Evolutionary conservation across 2,113 vertebrate species (phyloP).

Genomic region (Grammomys dolichurus): DNA sequence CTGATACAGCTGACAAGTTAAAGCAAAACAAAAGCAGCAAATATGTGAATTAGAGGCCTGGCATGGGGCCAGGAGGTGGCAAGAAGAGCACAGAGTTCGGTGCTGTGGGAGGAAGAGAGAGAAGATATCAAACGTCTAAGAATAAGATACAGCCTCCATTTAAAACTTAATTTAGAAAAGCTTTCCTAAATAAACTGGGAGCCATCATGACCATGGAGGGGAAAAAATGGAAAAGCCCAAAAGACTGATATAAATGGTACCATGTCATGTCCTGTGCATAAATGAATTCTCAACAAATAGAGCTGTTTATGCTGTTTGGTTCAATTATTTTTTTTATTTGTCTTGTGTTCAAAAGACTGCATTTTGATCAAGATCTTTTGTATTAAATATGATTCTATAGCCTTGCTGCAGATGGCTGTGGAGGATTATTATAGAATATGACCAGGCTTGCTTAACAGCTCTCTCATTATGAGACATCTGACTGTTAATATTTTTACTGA

Average conservation of each 20-base stretch:
- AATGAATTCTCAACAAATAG: slow-evolving; percentile 57
- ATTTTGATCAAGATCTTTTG: slow-evolving; percentile 36
- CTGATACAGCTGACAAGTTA: neutral
- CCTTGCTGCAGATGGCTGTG: neutral
- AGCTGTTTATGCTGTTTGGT: neutral
- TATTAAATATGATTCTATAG: slow-evolving; percentile 14
- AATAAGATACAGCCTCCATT: neutral
- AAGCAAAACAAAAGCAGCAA: neutral
- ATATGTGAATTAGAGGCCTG: neutral
- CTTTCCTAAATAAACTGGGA: slow-evolving; percentile 44
- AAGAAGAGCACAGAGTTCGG: neutral
- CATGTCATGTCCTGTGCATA: neutral
- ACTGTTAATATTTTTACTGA: slow-evolving; percentile 2
- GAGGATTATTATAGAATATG: neutral
- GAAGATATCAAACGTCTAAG: neutral
- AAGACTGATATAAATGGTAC: neutral
- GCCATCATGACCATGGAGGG: too few relatives aligned
- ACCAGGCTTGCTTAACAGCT: neutral
- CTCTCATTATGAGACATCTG: neutral
- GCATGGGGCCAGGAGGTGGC: fast-evolving
- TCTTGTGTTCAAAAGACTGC: slow-evolving; percentile 30
- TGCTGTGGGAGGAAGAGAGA: neutral
- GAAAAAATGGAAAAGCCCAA: neutral
- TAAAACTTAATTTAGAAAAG: slow-evolving; percentile 14
- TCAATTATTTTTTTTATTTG: slow-evolving; percentile 37